Conservation (phyloP, 2,888 invertebrate species). For the Villa cingulata region DNA sequence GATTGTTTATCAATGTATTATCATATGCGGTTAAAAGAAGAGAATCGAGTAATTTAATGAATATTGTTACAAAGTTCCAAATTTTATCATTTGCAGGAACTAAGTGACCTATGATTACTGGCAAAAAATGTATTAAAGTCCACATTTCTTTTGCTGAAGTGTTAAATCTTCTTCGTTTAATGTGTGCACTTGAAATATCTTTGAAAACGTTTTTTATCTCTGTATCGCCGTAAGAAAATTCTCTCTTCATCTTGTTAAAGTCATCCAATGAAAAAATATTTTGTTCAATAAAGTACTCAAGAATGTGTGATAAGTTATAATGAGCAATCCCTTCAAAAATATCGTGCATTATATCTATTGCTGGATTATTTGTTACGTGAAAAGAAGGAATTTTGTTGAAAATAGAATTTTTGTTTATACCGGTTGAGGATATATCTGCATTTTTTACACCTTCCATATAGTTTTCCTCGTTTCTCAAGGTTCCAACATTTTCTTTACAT, state of each 20-base stretch:
- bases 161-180: slow-evolving; percentile 8
- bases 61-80: slow-evolving; percentile 7
- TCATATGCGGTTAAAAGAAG: slow-evolving; percentile 4
- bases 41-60: slow-evolving; percentile 8
- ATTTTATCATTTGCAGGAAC: slow-evolving; percentile 10
- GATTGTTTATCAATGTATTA: neutral
- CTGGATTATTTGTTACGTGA: slow-evolving; percentile 9
- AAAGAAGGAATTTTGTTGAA: slow-evolving; percentile 8
- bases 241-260: slow-evolving; percentile 9
- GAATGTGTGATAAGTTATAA: slow-evolving; percentile 8
- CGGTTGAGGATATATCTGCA: neutral
- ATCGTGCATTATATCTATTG: slow-evolving; percentile 13
- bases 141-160: slow-evolving; percentile 13
- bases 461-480: slow-evolving; percentile 6
- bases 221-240: slow-evolving; percentile 12
- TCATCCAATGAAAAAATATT: slow-evolving; percentile 9
- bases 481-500: slow-evolving; percentile 3
- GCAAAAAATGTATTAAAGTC: slow-evolving; percentile 10
- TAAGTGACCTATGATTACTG: slow-evolving; percentile 11
- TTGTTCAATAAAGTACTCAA: slow-evolving; percentile 8
- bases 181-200: slow-evolving; percentile 3
- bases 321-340: slow-evolving; percentile 7
- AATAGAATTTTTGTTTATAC: slow-evolving; percentile 5
- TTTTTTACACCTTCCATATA: slow-evolving; percentile 4
- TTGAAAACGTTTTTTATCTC: slow-evolving; percentile 11